Evolutionary conservation across 2,888 invertebrate genomes (phyloP), one percentile per base, ranked within the genome.

Genomic region (Amphiduros pacificus): DNA sequence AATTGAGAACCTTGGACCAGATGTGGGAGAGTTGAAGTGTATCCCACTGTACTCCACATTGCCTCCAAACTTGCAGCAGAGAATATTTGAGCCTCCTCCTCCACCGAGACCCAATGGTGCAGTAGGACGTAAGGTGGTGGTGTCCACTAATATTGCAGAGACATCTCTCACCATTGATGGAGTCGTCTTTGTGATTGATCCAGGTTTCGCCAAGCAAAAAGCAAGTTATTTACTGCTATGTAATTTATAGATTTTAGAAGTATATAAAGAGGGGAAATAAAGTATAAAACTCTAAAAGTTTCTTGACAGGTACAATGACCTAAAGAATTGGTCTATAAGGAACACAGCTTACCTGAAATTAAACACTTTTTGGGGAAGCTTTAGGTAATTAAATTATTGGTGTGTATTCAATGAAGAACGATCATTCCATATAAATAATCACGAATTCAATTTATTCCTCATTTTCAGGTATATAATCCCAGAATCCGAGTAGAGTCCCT

Each of bases 131-230:
- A 94, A 90, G 83, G 93, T 96, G 0, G 98, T 99, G 0, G 95
- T 99, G 0, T 97, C 98, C 0, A 99, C 99, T 0, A 99, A 99
- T 81, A 99, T 99, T 71, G 99, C 99, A 0, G 99, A 99, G 85
- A 99, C 99, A 0, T 98, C 98, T 0, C 84, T 99, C 27, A 99
- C 99, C 4, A 99, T 99, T 74, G 99, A 99, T 76, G 99, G 99
- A 53, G 97, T 99, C 1, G 99, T 99, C 14, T 99, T 97, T 81
- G 99, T 99, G 11, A 98, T 99, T 77, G 99, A 99, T 84, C 98
- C 99, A 0, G 99, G 99, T 11, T 99, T 99, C 84, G 95, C 98
- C 0, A 99, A 99, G 79, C 99, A 99, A 82, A 99, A 99, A 86
- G 93, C 91, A 71, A 52, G 59, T n/a, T 22, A 20, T 22, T 24